Base-by-base conservation (phyloP, 2,888 invertebrate species). In the Capitulum mitella region DNA sequence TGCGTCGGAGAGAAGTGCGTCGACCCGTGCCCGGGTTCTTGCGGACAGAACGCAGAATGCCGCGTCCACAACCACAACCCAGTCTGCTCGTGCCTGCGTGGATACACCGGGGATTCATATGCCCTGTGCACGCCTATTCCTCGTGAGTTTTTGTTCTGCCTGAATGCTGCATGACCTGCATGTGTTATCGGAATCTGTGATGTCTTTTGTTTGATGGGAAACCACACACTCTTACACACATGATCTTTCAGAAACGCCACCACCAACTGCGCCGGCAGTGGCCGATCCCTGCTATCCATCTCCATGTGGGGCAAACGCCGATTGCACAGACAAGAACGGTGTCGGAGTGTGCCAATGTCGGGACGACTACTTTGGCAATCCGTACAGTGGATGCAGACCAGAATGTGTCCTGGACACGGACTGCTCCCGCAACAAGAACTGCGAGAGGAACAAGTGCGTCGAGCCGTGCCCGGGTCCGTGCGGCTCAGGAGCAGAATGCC, bases 281-380 rank as follows among this genome's bases (percentile, higher is more conserved):
- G 86, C 86, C 77, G 87, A 92, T 84, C 92, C 92, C 32, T 94
- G 94, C 83, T 87, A 89, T 83, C 93, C 93, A 78, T 92, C 92
- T 40, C 93, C 93, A n/a, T 94, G 94, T 83, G 94, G 94, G 79
- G 92, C 92, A 84, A 95, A 94, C 84, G 91, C 95, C 0, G 88
- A 92, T 80, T 95, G 95, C 84, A 89, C 90, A 0, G 90, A 90
- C 43, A 87, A 89, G 3, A 91, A 92, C 83, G 94, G 94, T 51
- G 91, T 92, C 84, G 92, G 93, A 51, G 92, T 93, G 77, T 94
- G 94, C 85, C 92, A 93, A 79, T 94, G 94, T 84, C 89, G 91
- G 84, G 88, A 90, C 78, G 90, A 90, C 82, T 70, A 70, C 19
- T 80, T 70, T n/a, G 84, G 84, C 6, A 79, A 89, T 76, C 92